A percentile compares a stretch with the other conserved stretches of the same genome.
These are phyloP conservation scores for Machaerirhynchus nigripectus DNA, from an alignment of 2,113 vertebrate genomes.

Conservation along the genomic window DNA sequence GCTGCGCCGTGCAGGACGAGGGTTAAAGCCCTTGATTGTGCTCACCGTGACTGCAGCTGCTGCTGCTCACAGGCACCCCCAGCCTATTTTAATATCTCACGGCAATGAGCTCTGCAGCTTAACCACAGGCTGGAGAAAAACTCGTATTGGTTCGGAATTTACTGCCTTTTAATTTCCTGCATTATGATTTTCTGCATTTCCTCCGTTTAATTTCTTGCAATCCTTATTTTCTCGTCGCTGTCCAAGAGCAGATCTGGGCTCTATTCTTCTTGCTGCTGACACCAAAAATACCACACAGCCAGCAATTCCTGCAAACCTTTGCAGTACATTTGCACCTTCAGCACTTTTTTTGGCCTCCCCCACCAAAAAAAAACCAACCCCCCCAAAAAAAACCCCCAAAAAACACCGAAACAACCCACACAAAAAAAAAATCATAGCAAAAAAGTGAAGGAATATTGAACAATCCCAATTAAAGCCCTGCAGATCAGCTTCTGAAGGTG, in stretches of 20 bases:
- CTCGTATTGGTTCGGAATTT: not conserved
- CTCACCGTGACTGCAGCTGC: not conserved
- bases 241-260: not conserved
- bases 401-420: too few species aligned
- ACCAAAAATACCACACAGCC: not conserved
- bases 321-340: not conserved
- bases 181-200: constrained; percentile 28
- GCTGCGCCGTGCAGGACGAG: not conserved
- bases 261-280: not conserved
- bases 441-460: not conserved
- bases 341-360: not conserved
- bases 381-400: not conserved
- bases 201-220: not conserved
- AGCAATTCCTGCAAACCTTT: not conserved
- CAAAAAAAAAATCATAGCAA: not conserved
- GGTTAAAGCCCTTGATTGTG: not conserved
- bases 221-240: not conserved
- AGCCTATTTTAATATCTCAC: not conserved
- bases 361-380: rapidly evolving
- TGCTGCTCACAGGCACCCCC: not conserved
- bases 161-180: constrained; percentile 53
- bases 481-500: not conserved
- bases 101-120: constrained; percentile 22
- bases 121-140: not conserved
- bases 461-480: not conserved